phyloP scores from a whole-genome alignment of 1,140 invertebrate genomes.

The Bombyx mandarina region DNA sequence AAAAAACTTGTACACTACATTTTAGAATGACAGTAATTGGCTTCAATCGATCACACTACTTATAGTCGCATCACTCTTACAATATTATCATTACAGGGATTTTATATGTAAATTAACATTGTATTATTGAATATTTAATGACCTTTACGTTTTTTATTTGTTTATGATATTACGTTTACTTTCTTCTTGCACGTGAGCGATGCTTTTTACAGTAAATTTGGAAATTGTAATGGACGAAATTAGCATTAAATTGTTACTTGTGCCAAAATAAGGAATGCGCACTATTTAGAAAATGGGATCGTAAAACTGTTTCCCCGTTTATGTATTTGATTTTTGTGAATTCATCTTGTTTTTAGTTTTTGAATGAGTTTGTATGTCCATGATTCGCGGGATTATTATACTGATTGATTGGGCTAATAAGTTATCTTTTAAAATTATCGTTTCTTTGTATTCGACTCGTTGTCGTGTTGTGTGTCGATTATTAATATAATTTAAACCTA shows the following conservation, averaged over 20 bases:
- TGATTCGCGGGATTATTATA: too few species aligned
- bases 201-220: conserved; percentile 25
- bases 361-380: too few species aligned
- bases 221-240: conserved; percentile 27
- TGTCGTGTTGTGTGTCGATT: conserved; percentile 39
- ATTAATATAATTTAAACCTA: conserved; percentile 42
- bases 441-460: conserved; percentile 41
- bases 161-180: conserved; percentile 43
- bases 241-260: conserved; percentile 41
- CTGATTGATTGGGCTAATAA: too few species aligned
- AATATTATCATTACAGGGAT: conserved; percentile 71
- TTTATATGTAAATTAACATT: conserved; percentile 59
- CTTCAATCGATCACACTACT: conserved; percentile 18
- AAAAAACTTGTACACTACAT: conserved; percentile 50
- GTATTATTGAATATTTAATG: conserved; percentile 61
- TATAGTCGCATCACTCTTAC: conserved; percentile 62
- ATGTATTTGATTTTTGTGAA: too few species aligned
- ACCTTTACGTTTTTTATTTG: conserved; percentile 55
- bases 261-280: conserved; percentile 38
- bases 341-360: too few species aligned
- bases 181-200: conserved; percentile 7
- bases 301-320: too few species aligned
- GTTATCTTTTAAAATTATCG: background rate
- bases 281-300: background rate
- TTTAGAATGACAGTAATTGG: conserved; percentile 43